These are phyloP conservation scores for Lordiphosa stackelbergi DNA, from an alignment of 1,140 invertebrate species.

Conservation along the genomic window DNA sequence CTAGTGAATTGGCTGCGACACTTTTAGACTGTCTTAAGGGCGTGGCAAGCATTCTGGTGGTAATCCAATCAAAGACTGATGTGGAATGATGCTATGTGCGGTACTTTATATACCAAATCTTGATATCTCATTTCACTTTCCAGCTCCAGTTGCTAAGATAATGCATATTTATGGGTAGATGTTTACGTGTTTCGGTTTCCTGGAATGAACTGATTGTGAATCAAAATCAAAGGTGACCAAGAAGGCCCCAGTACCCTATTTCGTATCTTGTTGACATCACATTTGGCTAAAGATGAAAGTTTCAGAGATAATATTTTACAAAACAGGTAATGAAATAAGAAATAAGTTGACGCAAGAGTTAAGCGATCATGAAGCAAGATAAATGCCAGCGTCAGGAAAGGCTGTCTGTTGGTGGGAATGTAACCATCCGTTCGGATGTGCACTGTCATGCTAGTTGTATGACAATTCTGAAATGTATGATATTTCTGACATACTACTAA, in stretches of 20 bases:
- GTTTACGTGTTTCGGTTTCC: neutral
- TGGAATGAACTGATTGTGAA: neutral
- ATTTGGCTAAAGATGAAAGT: neutral
- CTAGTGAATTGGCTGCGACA: slow-evolving; percentile 2
- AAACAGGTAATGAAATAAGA: too few relatives aligned
- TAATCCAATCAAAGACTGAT: slow-evolving; percentile 18
- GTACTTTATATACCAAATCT: slow-evolving; percentile 5
- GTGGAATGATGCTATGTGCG: neutral
- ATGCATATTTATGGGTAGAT: neutral
- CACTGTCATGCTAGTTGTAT: too few relatives aligned
- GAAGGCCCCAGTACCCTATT: neutral
- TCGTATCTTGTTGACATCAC: slow-evolving; percentile 15
- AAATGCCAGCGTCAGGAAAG: too few relatives aligned
- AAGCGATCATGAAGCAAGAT: too few relatives aligned
- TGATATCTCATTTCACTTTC: too few relatives aligned
- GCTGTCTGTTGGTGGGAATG: too few relatives aligned
- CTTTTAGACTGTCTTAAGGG: slow-evolving; percentile 27
- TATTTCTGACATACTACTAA: too few relatives aligned
- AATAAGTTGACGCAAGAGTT: too few relatives aligned
- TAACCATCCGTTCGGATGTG: too few relatives aligned
- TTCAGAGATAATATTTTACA: neutral
- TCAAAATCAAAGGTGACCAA: neutral
- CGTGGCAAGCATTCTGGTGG: slow-evolving; percentile 34
- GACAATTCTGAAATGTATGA: too few relatives aligned
- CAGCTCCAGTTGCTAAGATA: neutral